Percentiles rank a stretch among this genome's conserved stretches.
Conservation (phyloP, 2,888 invertebrate genomes). For the Encarsia formosa region DNA sequence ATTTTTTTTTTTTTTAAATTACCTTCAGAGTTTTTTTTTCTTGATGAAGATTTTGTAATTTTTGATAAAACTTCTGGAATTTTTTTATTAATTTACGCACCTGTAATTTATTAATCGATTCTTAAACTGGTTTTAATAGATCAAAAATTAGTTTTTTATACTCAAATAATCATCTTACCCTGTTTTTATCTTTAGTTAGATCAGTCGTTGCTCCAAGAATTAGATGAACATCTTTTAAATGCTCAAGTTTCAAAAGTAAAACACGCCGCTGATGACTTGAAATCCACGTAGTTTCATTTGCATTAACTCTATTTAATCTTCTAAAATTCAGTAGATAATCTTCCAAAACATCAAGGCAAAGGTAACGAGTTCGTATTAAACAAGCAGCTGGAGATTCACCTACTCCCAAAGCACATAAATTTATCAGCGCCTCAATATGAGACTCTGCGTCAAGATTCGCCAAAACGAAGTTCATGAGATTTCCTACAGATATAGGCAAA, state of each 20-base stretch:
- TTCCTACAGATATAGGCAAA: constrained; percentile 62
- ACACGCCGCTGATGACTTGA: constrained; percentile 26
- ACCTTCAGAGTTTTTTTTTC: too few species aligned
- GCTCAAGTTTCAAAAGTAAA: constrained; percentile 42
- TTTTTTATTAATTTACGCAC: constrained; percentile 25
- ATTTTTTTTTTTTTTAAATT: too few species aligned
- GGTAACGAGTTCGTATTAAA: constrained; percentile 39
- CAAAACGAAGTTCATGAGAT: constrained; percentile 68
- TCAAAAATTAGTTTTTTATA: too few species aligned
- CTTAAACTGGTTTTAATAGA: too few species aligned
- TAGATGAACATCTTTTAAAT: constrained; percentile 43
- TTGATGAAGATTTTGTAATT: constrained; percentile 23
- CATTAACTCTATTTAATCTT: neutral
- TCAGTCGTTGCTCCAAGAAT: constrained; percentile 39
- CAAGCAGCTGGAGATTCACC: constrained; percentile 39
- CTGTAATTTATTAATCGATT: constrained; percentile 3
- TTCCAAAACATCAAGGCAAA: constrained; percentile 46
- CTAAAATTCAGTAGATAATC: constrained; percentile 39
- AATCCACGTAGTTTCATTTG: neutral
- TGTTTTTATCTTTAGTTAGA: constrained; percentile 33
- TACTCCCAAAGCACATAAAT: constrained; percentile 42
- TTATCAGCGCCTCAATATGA: constrained; percentile 45
- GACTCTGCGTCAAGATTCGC: constrained; percentile 59
- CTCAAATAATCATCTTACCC: constrained; percentile 32
- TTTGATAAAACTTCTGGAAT: constrained; percentile 31